Conservation (phyloP, 2,113 vertebrate genomes). For the Nicator chloris region DNA sequence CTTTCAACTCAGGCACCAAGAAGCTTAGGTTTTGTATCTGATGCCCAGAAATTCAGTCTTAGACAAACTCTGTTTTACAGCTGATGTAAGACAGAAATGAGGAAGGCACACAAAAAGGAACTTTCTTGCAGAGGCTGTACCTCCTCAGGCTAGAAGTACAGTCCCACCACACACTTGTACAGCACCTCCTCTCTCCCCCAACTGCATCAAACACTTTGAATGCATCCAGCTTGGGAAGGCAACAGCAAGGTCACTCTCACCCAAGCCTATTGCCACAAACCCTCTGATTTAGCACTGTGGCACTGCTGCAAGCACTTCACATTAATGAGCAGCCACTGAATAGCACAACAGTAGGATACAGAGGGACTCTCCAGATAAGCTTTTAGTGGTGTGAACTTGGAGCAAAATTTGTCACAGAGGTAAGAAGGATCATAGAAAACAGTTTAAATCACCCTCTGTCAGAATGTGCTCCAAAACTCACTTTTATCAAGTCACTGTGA, state of each 20-base stretch:
- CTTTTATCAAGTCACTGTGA: background rate
- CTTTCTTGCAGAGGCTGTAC: background rate
- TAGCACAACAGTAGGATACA: background rate
- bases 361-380: background rate
- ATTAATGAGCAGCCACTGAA: background rate
- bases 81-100: background rate
- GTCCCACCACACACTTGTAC: fast-evolving
- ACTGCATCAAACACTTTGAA: background rate
- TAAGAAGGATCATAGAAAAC: background rate
- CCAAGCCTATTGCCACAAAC: background rate
- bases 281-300: background rate
- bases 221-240: background rate
- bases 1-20: background rate
- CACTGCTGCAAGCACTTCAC: background rate
- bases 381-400: background rate
- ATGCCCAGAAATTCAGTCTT: background rate
- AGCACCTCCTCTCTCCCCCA: background rate
- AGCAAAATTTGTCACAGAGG: background rate
- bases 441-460: background rate
- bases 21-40: background rate
- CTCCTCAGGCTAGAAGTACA: background rate
- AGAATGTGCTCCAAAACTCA: background rate
- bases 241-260: background rate
- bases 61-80: background rate
- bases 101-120: background rate